Percentiles rank a stretch among this genome's conserved stretches.
These are phyloP conservation scores for Strix uralensis DNA, from an alignment of 2,113 vertebrate species.

Conservation along the genomic window DNA sequence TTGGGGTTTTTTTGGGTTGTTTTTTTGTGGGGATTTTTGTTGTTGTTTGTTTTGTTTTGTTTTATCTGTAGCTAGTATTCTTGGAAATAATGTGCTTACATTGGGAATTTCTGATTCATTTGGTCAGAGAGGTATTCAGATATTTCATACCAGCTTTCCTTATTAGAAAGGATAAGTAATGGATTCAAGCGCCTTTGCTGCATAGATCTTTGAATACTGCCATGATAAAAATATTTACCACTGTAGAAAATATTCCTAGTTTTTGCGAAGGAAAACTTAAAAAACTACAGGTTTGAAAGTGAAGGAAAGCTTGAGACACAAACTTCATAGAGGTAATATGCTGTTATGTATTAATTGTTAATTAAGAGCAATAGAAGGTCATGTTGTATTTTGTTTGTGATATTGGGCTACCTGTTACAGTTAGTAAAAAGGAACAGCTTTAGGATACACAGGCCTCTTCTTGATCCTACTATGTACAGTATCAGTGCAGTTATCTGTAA, in stretches of 20 bases:
- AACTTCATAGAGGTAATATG: not conserved
- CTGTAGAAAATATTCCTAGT: not conserved
- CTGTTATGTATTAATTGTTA: not conserved
- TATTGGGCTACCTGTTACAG: not conserved
- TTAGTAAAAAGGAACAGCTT: not conserved
- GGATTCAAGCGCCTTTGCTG: not conserved
- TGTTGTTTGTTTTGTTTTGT: not conserved
- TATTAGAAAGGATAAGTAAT: not conserved
- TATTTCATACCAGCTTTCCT: not conserved
- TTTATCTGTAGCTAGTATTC: not conserved
- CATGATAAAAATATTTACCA: not conserved
- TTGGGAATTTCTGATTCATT: not conserved
- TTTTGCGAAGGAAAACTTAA: not conserved
- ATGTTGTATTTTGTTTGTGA: not conserved
- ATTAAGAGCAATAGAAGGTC: not conserved
- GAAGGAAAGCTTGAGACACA: not conserved
- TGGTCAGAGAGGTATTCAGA: not conserved
- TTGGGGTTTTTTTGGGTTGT: accelerated
- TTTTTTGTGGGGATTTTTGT: not conserved
- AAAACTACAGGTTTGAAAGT: not conserved
- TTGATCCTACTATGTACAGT: not conserved
- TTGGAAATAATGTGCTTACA: not conserved
- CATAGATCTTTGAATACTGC: not conserved
- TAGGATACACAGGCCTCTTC: not conserved
- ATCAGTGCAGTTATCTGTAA: not conserved